Evolutionary conservation across 2,888 invertebrate species (phyloP), one percentile per base, ranked within the genome.

Genomic region (Endotricha flammealis): DNA sequence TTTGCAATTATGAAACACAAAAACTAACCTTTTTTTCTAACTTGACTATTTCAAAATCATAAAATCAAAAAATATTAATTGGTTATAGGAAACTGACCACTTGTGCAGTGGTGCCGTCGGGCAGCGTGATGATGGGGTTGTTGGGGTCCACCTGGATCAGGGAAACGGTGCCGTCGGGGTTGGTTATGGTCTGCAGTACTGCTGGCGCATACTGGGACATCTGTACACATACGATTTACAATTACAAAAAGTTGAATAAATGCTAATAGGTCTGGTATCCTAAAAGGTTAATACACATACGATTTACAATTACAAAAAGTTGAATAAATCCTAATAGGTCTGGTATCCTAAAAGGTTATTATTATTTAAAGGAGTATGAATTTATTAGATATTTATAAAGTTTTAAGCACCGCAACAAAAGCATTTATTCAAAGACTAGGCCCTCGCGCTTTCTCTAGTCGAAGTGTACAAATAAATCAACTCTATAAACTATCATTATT

Each of bases 81-180:
- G 12, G n/a, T n/a, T n/a, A n/a, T n/a, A n/a, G 11, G n/a, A 8
- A 34, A 64, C 76, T 62, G 37, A 82, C 82, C 42, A 98, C 96
- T 82, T 97, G 97, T 36, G 97, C 97, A 34, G 97, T 97, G 51
- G 97, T 97, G 42, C 97, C 97, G 80, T 98, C 97, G 0, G 97
- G 96, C 68, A 98, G 89, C 29, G 97, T 97, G 59, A 98, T 97
- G 63, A 98, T 96, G 46, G 96, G 95, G 87, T 95, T 95, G 74
- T 92, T 94, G 36, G 96, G 95, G 88, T 97, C 96, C 56, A 97
- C 95, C 85, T 97, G 97, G 52, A 98, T 97, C 47, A 98, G 93
- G 43, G 97, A 97, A 46, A 98, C 95, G 6, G 97, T 94, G 46
- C 98, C 98, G 88, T 98, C 98, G 1, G 97, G 95, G 87, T 98